Evolutionary conservation across 1,140 invertebrate species (phyloP).

Genomic region (Copidosoma floridanum): DNA sequence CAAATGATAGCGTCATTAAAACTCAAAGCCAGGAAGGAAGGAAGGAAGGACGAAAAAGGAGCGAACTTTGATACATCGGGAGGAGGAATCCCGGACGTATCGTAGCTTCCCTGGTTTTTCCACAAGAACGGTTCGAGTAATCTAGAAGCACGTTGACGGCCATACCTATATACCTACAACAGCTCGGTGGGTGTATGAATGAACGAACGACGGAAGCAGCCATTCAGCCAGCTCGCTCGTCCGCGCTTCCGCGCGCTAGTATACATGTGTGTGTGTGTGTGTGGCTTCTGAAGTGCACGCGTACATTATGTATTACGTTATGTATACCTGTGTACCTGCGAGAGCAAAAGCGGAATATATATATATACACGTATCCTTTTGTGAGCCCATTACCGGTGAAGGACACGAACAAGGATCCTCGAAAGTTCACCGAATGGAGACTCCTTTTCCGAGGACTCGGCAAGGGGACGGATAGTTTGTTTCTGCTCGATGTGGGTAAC

Average conservation of each 20-base stretch:
- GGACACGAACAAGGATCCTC: neutral
- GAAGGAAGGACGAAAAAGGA: neutral
- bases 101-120: neutral
- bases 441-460: too few species aligned
- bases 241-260: slow-evolving; percentile 30
- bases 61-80: neutral
- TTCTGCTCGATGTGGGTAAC: too few species aligned
- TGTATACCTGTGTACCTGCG: slow-evolving; percentile 1
- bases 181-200: too few species aligned
- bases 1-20: too few species aligned
- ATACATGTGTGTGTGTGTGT: too few species aligned
- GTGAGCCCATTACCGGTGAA: neutral
- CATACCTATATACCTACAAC: too few species aligned
- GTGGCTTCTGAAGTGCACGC: too few species aligned
- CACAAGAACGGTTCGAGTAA: neutral
- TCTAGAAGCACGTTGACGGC: too few species aligned
- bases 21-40: neutral
- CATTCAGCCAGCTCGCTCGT: slow-evolving; percentile 33
- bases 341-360: slow-evolving; percentile 10
- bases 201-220: slow-evolving; percentile 33
- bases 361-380: too few species aligned
- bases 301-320: too few species aligned
- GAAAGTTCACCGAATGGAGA: slow-evolving; percentile 12
- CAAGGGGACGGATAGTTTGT: too few species aligned
- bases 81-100: neutral